Evolutionary conservation across 2,113 vertebrate genomes (phyloP).

Genomic region (Struthio camelus): DNA sequence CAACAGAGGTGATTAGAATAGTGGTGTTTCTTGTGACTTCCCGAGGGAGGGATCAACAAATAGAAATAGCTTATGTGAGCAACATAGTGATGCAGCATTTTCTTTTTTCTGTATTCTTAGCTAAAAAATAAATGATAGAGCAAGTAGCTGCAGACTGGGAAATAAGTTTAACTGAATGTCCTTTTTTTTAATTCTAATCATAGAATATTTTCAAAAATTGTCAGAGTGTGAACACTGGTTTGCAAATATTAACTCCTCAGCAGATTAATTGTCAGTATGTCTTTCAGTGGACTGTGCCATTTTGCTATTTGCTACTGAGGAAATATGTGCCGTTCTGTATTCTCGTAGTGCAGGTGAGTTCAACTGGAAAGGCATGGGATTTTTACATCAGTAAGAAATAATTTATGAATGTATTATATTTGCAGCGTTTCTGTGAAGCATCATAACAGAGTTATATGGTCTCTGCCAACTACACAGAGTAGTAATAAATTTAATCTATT

Average conservation of each 20-base stretch:
- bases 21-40: not conserved
- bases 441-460: not conserved
- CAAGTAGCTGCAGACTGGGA: not conserved
- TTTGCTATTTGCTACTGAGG: not conserved
- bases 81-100: not conserved
- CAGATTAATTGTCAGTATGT: not conserved
- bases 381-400: conserved; percentile 26
- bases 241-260: not conserved
- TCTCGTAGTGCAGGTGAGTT: not conserved
- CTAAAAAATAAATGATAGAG: conserved; percentile 1
- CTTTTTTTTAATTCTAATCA: not conserved
- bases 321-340: not conserved
- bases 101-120: not conserved
- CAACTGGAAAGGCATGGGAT: not conserved
- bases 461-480: not conserved
- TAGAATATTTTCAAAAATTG: not conserved
- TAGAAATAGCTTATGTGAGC: not conserved
- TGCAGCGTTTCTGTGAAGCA: not conserved
- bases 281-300: not conserved
- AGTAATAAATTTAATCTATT: not conserved
- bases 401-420: not conserved
- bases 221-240: not conserved
- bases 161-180: not conserved
- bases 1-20: not conserved
- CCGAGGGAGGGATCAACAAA: not conserved